Percentiles rank a stretch among this genome's conserved stretches.
Conservation (phyloP, 1,140 invertebrate genomes). For the Tetragonula clypearis region DNA sequence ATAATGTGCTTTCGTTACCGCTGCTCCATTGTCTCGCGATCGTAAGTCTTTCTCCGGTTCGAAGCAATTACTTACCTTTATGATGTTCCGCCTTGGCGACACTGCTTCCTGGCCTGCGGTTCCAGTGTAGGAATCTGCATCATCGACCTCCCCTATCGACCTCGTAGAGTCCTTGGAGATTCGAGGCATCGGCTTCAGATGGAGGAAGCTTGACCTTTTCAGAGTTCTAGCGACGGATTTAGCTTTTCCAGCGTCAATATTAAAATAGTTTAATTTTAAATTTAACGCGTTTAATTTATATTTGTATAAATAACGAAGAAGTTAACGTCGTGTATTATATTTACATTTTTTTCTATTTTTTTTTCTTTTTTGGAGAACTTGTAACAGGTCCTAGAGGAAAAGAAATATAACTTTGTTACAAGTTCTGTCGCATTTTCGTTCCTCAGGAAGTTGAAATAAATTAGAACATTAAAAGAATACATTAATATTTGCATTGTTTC, state of each 20-base stretch:
- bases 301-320: too few relatives aligned
- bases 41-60: conserved; percentile 5
- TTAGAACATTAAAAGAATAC: background rate
- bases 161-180: background rate
- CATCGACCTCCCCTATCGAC: conserved; percentile 16
- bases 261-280: background rate
- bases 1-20: conserved; percentile 35
- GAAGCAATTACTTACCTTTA: conserved; percentile 26
- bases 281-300: too few relatives aligned
- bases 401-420: background rate
- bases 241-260: background rate
- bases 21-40: background rate
- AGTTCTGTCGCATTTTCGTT: background rate
- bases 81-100: too few relatives aligned
- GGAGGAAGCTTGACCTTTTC: conserved; percentile 23
- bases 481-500: background rate
- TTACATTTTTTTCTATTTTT: too few relatives aligned
- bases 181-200: conserved; percentile 14
- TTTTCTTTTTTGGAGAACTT: background rate
- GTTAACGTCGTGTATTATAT: too few relatives aligned
- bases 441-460: background rate
- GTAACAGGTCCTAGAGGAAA: background rate
- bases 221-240: background rate
- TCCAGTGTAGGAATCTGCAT: conserved; percentile 22
- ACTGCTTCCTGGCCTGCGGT: too few relatives aligned